Percentiles rank a stretch among this genome's conserved stretches.
These are phyloP conservation scores for Marmota monax DNA, from an alignment of 2,113 vertebrate genomes.

Conservation along the genomic window DNA sequence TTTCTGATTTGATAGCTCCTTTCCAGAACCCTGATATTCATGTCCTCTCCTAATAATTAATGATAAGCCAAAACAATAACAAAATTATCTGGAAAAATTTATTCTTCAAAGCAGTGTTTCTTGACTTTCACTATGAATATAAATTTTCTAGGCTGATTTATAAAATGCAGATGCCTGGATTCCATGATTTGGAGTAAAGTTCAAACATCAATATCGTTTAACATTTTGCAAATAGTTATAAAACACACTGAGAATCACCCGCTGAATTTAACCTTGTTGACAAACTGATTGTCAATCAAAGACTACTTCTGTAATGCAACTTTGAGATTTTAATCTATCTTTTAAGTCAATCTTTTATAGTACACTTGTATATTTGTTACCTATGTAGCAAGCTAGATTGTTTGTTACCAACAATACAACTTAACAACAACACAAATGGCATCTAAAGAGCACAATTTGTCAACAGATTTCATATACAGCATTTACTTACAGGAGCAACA, in stretches of 20 bases:
- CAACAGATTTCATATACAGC: neutral
- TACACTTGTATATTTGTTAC: neutral
- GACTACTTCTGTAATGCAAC: neutral
- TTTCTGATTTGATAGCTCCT: neutral
- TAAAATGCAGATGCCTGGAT: neutral
- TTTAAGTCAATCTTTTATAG: neutral
- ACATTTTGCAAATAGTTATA: neutral
- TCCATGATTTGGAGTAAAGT: neutral
- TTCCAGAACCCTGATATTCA: neutral
- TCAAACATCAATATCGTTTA: neutral
- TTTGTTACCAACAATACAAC: neutral
- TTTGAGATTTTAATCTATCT: neutral
- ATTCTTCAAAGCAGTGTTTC: neutral
- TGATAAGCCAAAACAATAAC: neutral
- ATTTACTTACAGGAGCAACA: slow-evolving; percentile 91
- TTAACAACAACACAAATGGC: neutral
- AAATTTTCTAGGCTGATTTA: neutral
- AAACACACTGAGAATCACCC: neutral
- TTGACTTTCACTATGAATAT: neutral
- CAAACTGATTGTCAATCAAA: neutral
- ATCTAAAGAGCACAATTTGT: neutral
- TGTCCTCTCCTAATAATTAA: slow-evolving; percentile 28
- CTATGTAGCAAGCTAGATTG: too few species aligned
- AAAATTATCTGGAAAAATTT: slow-evolving; percentile 13
- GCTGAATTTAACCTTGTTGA: slow-evolving; percentile 6